Conservation (phyloP, 2,888 invertebrate genomes). For the Stenoptilia bipunctidactyla region DNA sequence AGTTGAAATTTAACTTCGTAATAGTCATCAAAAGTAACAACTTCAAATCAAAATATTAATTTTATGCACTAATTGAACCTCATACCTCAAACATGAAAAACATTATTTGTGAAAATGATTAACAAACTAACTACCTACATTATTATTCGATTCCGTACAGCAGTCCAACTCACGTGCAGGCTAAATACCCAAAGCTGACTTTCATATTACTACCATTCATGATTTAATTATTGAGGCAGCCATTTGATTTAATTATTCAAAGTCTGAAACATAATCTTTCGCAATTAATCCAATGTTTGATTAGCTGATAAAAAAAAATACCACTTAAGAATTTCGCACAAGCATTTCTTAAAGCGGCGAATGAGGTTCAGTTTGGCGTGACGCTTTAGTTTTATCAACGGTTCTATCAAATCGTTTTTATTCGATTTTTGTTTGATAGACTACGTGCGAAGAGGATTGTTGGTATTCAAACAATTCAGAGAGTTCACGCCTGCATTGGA, state of each 20-base stretch:
- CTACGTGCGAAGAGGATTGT: conserved; percentile 32
- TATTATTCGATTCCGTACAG: too few species aligned
- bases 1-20: too few species aligned
- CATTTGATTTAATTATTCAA: neutral
- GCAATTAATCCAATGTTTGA: conserved; percentile 35
- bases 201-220: too few species aligned
- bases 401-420: conserved; percentile 33
- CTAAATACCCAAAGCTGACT: too few species aligned
- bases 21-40: too few species aligned
- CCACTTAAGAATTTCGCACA: conserved; percentile 34
- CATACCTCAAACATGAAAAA: too few species aligned
- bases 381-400: conserved; percentile 32
- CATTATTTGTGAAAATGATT: too few species aligned
- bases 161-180: too few species aligned
- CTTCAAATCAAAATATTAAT: too few species aligned
- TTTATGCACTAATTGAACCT: too few species aligned
- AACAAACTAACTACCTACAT: too few species aligned
- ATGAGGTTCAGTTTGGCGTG: conserved; percentile 33
- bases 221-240: too few species aligned
- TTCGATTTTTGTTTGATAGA: conserved; percentile 29
- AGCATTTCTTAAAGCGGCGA: conserved; percentile 35
- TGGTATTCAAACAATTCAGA: conserved; percentile 21
- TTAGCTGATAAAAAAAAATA: conserved; percentile 30
- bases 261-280: conserved; percentile 21
- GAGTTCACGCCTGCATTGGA: conserved; percentile 15